Percentiles rank a stretch among this genome's conserved stretches.
phyloP scores from a whole-genome alignment of 2,113 vertebrate genomes.

The Mola mola region DNA sequence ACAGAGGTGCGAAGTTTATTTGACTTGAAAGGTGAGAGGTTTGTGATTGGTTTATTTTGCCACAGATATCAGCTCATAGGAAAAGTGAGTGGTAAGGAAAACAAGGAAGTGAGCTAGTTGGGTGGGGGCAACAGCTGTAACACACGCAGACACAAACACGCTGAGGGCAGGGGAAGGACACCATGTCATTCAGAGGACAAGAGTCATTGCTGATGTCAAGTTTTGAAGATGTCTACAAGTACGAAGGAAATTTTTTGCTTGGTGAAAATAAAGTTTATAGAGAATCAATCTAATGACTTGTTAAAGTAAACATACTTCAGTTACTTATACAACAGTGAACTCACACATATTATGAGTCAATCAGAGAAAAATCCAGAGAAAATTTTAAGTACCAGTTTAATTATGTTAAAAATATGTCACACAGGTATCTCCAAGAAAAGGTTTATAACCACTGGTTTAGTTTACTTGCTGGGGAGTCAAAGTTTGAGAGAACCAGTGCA shows the following conservation, averaged over 20 bases:
- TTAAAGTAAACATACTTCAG: too few relatives aligned
- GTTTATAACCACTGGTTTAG: too few relatives aligned
- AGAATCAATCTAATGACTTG: too few relatives aligned
- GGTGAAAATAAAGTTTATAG: too few relatives aligned
- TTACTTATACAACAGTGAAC: too few relatives aligned
- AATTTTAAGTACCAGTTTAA: too few relatives aligned
- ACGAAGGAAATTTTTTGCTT: too few relatives aligned
- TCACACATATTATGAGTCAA: too few relatives aligned
- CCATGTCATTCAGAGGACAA: conserved; percentile 53
- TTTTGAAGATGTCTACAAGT: neutral
- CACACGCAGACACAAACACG: conserved; percentile 28
- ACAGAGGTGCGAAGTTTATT: conserved; percentile 60
- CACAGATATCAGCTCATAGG: conserved; percentile 69
- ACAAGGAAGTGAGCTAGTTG: conserved; percentile 72
- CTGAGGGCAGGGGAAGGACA: conserved; percentile 64
- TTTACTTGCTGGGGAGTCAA: neutral
- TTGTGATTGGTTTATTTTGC: conserved; percentile 70
- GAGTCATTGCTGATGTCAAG: neutral
- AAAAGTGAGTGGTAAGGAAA: conserved; percentile 66
- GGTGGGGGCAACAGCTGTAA: conserved; percentile 53
- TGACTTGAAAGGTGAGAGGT: conserved; percentile 74
- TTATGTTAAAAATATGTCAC: too few relatives aligned
- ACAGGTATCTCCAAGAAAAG: too few relatives aligned
- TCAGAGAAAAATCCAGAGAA: too few relatives aligned
- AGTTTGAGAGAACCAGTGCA: neutral